Evolutionary conservation across 2,113 vertebrate genomes (phyloP), one percentile per base, ranked within the genome.

Genomic region (Castor canadensis): DNA sequence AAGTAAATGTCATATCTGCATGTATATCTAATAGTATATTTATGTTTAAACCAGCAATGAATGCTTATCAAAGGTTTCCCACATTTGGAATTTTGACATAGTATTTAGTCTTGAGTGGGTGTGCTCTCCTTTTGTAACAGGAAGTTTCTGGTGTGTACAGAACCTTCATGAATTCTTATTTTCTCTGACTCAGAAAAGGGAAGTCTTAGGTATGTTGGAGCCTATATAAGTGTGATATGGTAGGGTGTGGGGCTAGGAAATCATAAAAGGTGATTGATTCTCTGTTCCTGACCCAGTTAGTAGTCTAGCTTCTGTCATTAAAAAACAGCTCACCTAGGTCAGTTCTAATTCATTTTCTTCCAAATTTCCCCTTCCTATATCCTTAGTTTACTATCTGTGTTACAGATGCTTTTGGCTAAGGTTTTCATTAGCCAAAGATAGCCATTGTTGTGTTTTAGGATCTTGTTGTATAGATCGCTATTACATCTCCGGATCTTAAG

Each of bases 41-140:
- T 69, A 76, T 80, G 95, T 94, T 95, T 95, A 87, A 94, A 88
- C 26, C 56, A n/a, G 43, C 32, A 79, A 0, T 72, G 38, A 58
- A 1, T 84, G 22, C 40, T 89, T 95, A n/a, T 84, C 56, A 87
- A 66, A 64, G 49, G 15, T 85, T 95, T 75, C 40, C 28, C 13
- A 7, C 10, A 64, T 22, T 75, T 90, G 58, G n/a, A 77, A 62
- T 97, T 81, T 82, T 93, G 72, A 90, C 45, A 38, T 35, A 72
- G 22, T 77, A 1, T 54, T 80, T 93, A 93, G 47, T 35, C 9
- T 45, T 72, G 35, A 32, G 9, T 20, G 28, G 43, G 40, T 38
- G 30, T 91, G 19, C 28, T 87, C 38, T 54, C 0, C 45, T 17
- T 71, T 71, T 85, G 2, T 83, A 85, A 73, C 15, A 90, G 58